phyloP scores from a whole-genome alignment of 37 sponge, comb jelly and placozoan genomes.

The Ianthella basta region DNA sequence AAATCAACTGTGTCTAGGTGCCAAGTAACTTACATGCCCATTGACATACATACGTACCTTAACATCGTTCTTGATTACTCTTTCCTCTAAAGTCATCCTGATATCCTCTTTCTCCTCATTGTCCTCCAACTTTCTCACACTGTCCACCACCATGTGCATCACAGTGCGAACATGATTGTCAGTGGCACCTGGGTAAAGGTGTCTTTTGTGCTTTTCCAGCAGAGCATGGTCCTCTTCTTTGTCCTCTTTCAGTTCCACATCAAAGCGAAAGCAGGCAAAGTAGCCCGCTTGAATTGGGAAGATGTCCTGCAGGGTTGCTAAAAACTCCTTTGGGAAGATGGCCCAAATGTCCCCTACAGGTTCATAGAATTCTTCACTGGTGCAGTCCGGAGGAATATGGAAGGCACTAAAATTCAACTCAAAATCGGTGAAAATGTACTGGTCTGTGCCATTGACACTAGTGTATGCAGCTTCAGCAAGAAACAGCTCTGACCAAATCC shows the following conservation, averaged over 20 bases:
- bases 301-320: not conserved
- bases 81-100: no score
- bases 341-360: conserved; percentile 7
- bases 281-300: conserved; percentile 52
- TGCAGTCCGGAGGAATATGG: not conserved
- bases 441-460: conserved; percentile 44
- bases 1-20: no score
- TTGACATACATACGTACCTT: no score
- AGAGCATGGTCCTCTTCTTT: no score
- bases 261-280: conserved; percentile 71
- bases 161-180: conserved; percentile 47
- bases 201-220: not conserved
- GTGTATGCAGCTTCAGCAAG: conserved; percentile 64
- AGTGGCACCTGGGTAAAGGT: conserved; percentile 7
- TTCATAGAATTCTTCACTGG: conserved; percentile 34
- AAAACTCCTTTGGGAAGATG: conserved; percentile 31
- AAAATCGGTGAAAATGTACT: conserved; percentile 37
- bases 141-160: conserved; percentile 54
- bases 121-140: conserved; percentile 19
- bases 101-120: no score
- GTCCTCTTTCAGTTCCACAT: not conserved
- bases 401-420: conserved; percentile 38
- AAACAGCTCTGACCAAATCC: conserved; percentile 58
- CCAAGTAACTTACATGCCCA: no score
- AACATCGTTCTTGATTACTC: no score